phyloP scores from a whole-genome alignment of 2,888 invertebrate species.

The Cataglyphis livida region DNA sequence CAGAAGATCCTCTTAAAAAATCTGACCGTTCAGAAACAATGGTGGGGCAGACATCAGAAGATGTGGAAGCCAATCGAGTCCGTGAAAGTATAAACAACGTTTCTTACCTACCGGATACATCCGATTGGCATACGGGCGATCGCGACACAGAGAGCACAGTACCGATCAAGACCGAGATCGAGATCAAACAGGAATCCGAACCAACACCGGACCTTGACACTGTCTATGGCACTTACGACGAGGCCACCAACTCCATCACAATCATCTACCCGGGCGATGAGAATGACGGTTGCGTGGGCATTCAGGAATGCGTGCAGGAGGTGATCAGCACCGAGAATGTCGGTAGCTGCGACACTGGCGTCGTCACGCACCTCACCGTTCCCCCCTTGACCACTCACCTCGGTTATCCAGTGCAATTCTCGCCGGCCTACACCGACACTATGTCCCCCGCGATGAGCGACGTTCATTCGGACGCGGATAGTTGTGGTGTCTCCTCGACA shows the following conservation, averaged over 20 bases:
- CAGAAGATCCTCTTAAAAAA: slow-evolving; percentile 86
- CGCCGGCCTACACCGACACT: slow-evolving; percentile 79
- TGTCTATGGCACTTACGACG: slow-evolving; percentile 91
- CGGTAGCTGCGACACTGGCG: background rate
- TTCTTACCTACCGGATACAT: background rate
- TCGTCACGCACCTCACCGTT: background rate
- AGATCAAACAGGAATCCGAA: slow-evolving; percentile 79
- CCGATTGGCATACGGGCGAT: slow-evolving; percentile 49
- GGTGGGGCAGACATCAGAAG: slow-evolving; percentile 95
- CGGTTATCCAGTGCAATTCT: slow-evolving; percentile 68
- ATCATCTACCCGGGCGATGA: slow-evolving; percentile 89
- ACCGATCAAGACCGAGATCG: slow-evolving; percentile 71
- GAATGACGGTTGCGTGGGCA: slow-evolving; percentile 83
- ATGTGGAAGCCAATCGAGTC: slow-evolving; percentile 93
- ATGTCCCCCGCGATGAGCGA: slow-evolving; percentile 80
- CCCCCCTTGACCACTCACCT: background rate
- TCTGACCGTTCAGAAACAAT: slow-evolving; percentile 88
- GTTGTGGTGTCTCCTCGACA: background rate
- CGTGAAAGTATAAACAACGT: slow-evolving; percentile 81
- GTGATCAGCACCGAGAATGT: slow-evolving; percentile 73
- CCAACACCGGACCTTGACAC: slow-evolving; percentile 87
- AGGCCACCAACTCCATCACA: slow-evolving; percentile 91
- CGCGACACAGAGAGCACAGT: slow-evolving; percentile 30
- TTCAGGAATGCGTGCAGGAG: slow-evolving; percentile 81
- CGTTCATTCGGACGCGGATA: slow-evolving; percentile 80